Conservation (phyloP, 2,888 invertebrate species). For the Nemurella pictetii region DNA sequence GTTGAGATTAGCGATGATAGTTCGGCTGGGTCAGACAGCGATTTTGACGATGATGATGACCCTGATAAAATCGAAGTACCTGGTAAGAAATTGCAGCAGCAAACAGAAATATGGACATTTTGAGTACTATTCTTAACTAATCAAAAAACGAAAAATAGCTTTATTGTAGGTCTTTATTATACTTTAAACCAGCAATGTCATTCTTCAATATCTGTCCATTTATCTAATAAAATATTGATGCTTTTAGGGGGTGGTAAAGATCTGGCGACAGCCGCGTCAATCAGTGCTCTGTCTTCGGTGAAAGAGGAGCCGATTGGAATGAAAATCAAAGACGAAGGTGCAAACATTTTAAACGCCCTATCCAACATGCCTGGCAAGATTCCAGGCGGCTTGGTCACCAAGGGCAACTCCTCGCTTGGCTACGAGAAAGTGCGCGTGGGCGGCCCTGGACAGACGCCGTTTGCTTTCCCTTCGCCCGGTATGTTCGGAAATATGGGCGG, state of each 20-base stretch:
- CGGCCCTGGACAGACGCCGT: slow-evolving; percentile 44
- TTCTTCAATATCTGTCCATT: background rate
- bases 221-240: slow-evolving; percentile 33
- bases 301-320: slow-evolving; percentile 54
- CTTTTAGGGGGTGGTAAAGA: slow-evolving; percentile 80
- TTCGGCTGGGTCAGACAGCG: slow-evolving; percentile 58
- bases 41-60: slow-evolving; percentile 87
- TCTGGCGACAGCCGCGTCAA: slow-evolving; percentile 68
- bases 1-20: slow-evolving; percentile 52
- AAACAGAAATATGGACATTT: too few species aligned
- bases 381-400: slow-evolving; percentile 57
- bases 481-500: slow-evolving; percentile 39
- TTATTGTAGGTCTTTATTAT: background rate
- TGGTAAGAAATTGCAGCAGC: slow-evolving; percentile 60
- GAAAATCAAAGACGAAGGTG: slow-evolving; percentile 59
- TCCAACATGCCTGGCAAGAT: slow-evolving; percentile 48
- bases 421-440: slow-evolving; percentile 61
- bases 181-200: background rate
- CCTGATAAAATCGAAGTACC: slow-evolving; percentile 91
- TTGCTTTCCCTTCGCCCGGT: slow-evolving; percentile 36
- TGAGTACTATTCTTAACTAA: too few species aligned
- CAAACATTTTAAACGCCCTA: slow-evolving; percentile 38
- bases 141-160: too few species aligned
- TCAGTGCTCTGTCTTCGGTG: slow-evolving; percentile 35
- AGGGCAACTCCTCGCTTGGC: slow-evolving; percentile 53